Evolutionary conservation across 2,888 invertebrate genomes (phyloP), one percentile per base, ranked within the genome.

Genomic region (Euzetes globulus): DNA sequence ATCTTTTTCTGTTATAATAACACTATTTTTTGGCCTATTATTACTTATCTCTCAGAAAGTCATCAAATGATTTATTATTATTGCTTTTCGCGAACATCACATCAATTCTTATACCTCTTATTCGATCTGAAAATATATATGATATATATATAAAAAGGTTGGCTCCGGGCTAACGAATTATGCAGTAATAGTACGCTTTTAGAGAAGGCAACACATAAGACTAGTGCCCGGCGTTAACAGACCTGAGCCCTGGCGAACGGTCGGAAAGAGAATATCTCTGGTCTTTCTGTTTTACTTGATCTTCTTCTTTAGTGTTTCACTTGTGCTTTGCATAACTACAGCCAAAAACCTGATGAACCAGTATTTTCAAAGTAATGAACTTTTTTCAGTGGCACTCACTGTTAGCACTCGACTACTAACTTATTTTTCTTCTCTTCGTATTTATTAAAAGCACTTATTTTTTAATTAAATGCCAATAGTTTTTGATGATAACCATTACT

Each of bases 1-100:
- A 68, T 68, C 68, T 63, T 63, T 63, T 37, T 41, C 37, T 68
- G 41, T 19, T 68, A 68, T 68, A 45, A 68, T 68, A 68, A 68
- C 68, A 45, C 68, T 68, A 68, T 68, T 68, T 63, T 41, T 33
- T 25, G n/a, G 68, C 22, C 68, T 68, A 41, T 68, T 68, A 68
- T 68, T 68, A 68, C 45, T 41, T 15, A 41, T 68, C 68, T 37
- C 68, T 68, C 41, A 68, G 41, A 68, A 37, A 41, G 68, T 68
- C 68, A 68, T 68, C 68, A 68, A 68, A 68, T 68, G 68, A 68
- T 68, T 68, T 68, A 68, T 68, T 68, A 41, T 68, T 68, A 45
- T 68, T 68, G 13, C 41, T 60, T 33, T 60, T 29, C 52, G 27
- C 27, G 17, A 60, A 29, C 29, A 60, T 60, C 60, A 27, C 60